These are phyloP conservation scores for Drosophila niveifrons DNA, from an alignment of 2,888 invertebrate species.

Conservation along the genomic window DNA sequence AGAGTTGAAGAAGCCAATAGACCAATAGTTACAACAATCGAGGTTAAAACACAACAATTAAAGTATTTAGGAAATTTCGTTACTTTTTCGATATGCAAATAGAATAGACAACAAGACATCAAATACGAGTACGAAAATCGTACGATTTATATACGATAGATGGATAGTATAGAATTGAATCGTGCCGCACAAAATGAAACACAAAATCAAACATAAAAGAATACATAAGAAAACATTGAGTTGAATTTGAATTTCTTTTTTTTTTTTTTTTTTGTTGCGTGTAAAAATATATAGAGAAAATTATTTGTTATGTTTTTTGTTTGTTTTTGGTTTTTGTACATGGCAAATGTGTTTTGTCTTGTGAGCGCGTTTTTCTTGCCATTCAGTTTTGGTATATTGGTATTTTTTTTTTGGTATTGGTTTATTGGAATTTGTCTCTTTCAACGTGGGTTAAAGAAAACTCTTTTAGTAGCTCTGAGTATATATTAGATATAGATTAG, in stretches of 20 bases:
- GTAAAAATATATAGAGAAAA: constrained; percentile 40
- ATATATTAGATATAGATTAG: background rate
- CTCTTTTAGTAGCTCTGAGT: constrained; percentile 61
- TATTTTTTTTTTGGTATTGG: constrained; percentile 32
- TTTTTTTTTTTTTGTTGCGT: constrained; percentile 56
- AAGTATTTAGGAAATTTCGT: constrained; percentile 47
- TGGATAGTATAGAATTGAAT: constrained; percentile 56
- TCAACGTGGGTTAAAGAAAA: constrained; percentile 58
- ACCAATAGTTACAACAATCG: constrained; percentile 76
- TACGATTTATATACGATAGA: constrained; percentile 62
- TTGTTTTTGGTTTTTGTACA: constrained; percentile 41
- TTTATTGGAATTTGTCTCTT: constrained; percentile 56
- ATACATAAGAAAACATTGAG: constrained; percentile 58
- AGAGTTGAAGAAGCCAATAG: constrained; percentile 61
- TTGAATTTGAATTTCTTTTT: constrained; percentile 48
- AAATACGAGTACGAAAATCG: constrained; percentile 51
- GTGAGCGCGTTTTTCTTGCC: constrained; percentile 70
- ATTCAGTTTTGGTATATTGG: constrained; percentile 48
- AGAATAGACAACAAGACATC: constrained; percentile 77
- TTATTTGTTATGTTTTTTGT: constrained; percentile 40
- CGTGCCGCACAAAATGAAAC: constrained; percentile 55
- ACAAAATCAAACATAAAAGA: constrained; percentile 58
- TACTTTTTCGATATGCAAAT: constrained; percentile 57
- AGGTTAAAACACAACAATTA: constrained; percentile 66
- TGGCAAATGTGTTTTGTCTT: constrained; percentile 67